Percentiles rank a stretch among this genome's conserved stretches.
Evolutionary conservation across 2,113 vertebrate species (phyloP).

Genomic region (Psophia crepitans): DNA sequence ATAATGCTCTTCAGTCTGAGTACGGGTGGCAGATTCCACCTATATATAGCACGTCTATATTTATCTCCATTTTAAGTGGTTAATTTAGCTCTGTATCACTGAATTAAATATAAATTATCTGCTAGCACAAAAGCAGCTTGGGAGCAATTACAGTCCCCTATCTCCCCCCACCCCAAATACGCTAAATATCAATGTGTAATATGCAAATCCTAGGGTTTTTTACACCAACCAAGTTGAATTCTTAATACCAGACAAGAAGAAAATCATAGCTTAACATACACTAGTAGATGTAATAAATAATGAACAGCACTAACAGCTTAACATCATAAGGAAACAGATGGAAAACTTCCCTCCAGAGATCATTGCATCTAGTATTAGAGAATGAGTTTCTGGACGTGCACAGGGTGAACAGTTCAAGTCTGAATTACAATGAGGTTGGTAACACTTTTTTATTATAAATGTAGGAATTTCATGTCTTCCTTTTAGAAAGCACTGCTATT

Average conservation of each 20-base stretch:
- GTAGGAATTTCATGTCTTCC: constrained; percentile 67
- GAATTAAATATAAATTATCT: constrained; percentile 55
- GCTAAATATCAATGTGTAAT: constrained; percentile 57
- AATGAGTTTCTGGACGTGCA: constrained; percentile 73
- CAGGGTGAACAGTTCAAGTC: constrained; percentile 73
- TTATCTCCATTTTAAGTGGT: constrained; percentile 56
- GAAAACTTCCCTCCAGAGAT: constrained; percentile 77
- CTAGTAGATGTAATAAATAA: constrained; percentile 72
- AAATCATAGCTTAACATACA: constrained; percentile 69
- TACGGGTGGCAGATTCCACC: constrained; percentile 21
- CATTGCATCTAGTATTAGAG: constrained; percentile 73
- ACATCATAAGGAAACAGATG: constrained; percentile 76
- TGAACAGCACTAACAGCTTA: constrained; percentile 70
- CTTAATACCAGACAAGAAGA: constrained; percentile 62
- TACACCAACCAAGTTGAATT: constrained; percentile 54
- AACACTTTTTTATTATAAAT: constrained; percentile 68
- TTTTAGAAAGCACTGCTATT: constrained; percentile 67
- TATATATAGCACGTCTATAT: constrained; percentile 49
- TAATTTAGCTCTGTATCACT: constrained; percentile 48
- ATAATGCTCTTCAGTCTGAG: not conserved
- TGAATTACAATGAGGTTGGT: constrained; percentile 75
- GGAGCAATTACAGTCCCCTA: constrained; percentile 38
- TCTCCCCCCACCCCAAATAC: constrained; percentile 5
- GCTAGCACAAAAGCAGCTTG: constrained; percentile 53
- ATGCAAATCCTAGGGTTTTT: constrained; percentile 51